These are phyloP conservation scores for Lophotriccus pileatus DNA, from an alignment of 2,797 vertebrate genomes.

Conservation along the genomic window DNA sequence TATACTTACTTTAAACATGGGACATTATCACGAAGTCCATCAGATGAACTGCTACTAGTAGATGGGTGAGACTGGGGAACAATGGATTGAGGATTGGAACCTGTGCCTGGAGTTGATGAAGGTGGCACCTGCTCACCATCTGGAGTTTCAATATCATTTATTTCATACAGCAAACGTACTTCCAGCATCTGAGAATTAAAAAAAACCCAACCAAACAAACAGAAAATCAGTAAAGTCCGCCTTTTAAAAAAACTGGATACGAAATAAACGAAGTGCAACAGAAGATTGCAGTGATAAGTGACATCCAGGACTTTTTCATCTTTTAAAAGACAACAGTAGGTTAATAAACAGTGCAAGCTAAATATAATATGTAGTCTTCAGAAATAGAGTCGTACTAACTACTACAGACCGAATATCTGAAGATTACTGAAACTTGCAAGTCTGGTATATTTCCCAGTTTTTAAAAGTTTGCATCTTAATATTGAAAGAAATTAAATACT, in stretches of 20 bases:
- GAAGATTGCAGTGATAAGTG: not conserved
- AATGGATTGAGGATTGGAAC: slow-evolving; percentile 86
- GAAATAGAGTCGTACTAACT: not conserved
- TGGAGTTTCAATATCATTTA: slow-evolving; percentile 91
- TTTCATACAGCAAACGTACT: slow-evolving; percentile 92
- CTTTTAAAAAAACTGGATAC: not conserved
- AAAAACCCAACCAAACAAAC: not conserved
- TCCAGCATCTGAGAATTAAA: slow-evolving; percentile 86
- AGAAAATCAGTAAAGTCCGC: not conserved
- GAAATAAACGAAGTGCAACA: not conserved
- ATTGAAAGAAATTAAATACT: not conserved
- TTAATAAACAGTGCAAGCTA: not conserved
- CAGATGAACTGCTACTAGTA: slow-evolving; percentile 95
- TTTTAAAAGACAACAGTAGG: not conserved
- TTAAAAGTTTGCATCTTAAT: not conserved
- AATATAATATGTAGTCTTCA: not conserved
- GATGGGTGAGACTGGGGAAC: slow-evolving; percentile 91
- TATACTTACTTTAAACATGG: slow-evolving; percentile 92
- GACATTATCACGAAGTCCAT: slow-evolving; percentile 92
- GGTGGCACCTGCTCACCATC: slow-evolving; percentile 89
- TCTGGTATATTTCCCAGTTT: not conserved
- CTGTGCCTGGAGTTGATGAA: slow-evolving; percentile 85
- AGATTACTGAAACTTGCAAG: not conserved
- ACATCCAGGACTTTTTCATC: not conserved
- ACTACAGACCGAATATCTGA: not conserved